A percentile compares a stretch with the other conserved stretches of the same genome.
phyloP scores from a whole-genome alignment of 2,888 invertebrate species.

The Mythimna pallens region DNA sequence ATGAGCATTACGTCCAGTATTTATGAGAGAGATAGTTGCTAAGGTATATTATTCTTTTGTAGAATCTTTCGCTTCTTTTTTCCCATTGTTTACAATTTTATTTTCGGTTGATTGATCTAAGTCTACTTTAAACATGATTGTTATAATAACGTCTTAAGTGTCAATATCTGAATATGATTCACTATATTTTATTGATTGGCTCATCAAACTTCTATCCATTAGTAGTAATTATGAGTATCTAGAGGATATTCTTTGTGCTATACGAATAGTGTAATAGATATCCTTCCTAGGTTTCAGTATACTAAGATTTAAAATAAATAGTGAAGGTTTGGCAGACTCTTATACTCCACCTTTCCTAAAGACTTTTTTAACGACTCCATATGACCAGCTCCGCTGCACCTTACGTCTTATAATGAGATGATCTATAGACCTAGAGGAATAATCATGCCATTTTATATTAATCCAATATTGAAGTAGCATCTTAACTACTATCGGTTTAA shows the following conservation, averaged over 20 bases:
- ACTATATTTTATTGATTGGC: not conserved
- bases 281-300: too few relatives aligned
- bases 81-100: not conserved
- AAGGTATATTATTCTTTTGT: not conserved
- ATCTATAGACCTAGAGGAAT: not conserved
- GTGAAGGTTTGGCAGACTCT: too few relatives aligned
- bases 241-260: too few relatives aligned
- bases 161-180: not conserved
- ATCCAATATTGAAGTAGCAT: not conserved
- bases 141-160: not conserved
- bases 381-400: not conserved
- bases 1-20: conserved; percentile 11
- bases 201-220: too few relatives aligned
- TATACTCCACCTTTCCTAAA: too few relatives aligned
- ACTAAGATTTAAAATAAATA: too few relatives aligned
- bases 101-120: too few relatives aligned
- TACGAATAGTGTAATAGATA: too few relatives aligned
- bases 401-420: not conserved
- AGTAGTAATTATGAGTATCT: too few relatives aligned
- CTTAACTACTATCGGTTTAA: not conserved
- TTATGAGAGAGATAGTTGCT: conserved; percentile 2
- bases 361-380: not conserved
- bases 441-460: not conserved
- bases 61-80: not conserved
- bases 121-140: not conserved